Evolutionary conservation across 2,888 invertebrate genomes (phyloP), one percentile per base, ranked within the genome.

Genomic region (Drepana falcataria): DNA sequence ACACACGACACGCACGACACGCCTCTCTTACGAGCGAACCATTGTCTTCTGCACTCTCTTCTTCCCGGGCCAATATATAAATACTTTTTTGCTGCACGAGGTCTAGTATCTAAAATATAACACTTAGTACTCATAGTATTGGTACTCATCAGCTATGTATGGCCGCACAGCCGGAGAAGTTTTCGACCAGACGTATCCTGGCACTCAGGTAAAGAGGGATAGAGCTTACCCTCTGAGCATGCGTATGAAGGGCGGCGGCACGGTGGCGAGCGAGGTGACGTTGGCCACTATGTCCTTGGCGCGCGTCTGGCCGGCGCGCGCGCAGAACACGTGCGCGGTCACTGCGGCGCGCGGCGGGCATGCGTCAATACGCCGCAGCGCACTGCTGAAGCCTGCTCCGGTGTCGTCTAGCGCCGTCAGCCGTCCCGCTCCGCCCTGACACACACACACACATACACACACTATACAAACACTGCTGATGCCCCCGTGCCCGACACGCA

Each of bases 241-340:
- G 47, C 68, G 64, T 68, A 97, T 73, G 73, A 93, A 94, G 58
- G 88, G 88, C 7, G 87, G 84, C 51, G 92, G 95, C 80, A 95
- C 94, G 81, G 93, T 85, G 95, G 95, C n/a, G 2, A 85, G 85
- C 41, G 96, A 92, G 77, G 53, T 82, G 93, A 95, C 94, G 88
- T 97, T 97, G 54, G 92, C 90, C 9, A 99, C 93, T 62, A 99
- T 97, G 67, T 98, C 96, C 7, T 92, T 90, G 0, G 95, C 94
- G 59, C 87, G 87, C 52, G 93, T 93, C 83, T 98, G 98, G 0
- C 97, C 97, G 9, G 96, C 94, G 80, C 96, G 95, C 2, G 97
- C 97, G 77, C 98, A 99, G 91, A 98, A 98, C 65, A 99, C 93
- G 82, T 98, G 98, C 60, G 96, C 97, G 0, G 98, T 99, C 76